Percentiles rank a stretch among this genome's conserved stretches.
Conservation (phyloP, 1,140 invertebrate species). For the Eulimnadia texana region DNA sequence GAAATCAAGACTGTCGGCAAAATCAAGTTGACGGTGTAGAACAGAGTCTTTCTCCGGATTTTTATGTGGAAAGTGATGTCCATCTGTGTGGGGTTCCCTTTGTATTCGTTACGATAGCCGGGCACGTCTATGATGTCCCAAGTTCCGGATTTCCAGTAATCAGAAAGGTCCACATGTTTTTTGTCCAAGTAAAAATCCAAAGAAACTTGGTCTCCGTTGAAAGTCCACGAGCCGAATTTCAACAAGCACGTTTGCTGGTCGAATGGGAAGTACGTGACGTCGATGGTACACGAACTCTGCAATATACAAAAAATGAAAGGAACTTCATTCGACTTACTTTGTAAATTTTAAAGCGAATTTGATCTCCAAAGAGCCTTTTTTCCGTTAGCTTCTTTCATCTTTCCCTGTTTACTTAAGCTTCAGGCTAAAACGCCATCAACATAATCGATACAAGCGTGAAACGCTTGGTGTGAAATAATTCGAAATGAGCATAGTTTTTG, state of each 20-base stretch:
- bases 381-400: too few relatives aligned
- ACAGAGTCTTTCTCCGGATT: conserved; percentile 90
- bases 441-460: too few relatives aligned
- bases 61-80: conserved; percentile 96
- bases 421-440: too few relatives aligned
- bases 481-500: too few relatives aligned
- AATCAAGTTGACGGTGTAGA: conserved; percentile 98
- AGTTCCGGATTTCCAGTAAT: conserved; percentile 96
- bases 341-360: too few relatives aligned
- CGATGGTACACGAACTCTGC: conserved; percentile 96
- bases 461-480: too few relatives aligned
- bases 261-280: conserved; percentile 98
- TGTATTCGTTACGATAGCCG: conserved; percentile 75
- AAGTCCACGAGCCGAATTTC: conserved; percentile 99
- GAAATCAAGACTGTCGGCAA: conserved; percentile 96
- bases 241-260: conserved; percentile 97
- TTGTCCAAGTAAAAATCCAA: conserved; percentile 87
- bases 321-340: neutral
- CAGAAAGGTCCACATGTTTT: conserved; percentile 85
- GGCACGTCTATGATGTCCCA: conserved; percentile 99
- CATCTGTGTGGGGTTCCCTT: conserved; percentile 63
- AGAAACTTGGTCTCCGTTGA: conserved; percentile 92
- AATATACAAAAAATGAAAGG: neutral
- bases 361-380: too few relatives aligned
- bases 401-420: too few relatives aligned